A percentile compares a stretch with the other conserved stretches of the same genome.
Evolutionary conservation across 2,113 vertebrate genomes (phyloP).

Genomic region (Bufo bufo): DNA sequence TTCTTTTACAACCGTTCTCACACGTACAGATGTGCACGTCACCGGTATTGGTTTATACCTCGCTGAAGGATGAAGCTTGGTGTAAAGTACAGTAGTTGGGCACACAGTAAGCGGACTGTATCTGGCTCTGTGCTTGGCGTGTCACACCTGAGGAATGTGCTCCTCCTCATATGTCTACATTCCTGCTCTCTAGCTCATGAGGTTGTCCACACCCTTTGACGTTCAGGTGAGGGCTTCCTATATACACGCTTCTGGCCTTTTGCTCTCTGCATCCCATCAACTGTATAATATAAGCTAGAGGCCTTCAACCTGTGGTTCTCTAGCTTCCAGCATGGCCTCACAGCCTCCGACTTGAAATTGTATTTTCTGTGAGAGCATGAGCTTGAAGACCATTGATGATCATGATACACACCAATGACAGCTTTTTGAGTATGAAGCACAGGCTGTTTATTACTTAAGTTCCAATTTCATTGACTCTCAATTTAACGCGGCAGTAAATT

Average conservation of each 20-base stretch:
- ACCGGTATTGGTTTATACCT: not conserved
- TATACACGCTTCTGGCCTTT: not conserved
- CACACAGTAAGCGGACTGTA: not conserved
- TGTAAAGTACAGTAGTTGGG: not conserved
- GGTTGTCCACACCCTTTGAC: not conserved
- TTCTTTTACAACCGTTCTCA: not conserved
- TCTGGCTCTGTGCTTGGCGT: not conserved
- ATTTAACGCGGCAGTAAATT: no score
- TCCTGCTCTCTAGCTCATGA: not conserved
- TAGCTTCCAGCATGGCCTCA: no score
- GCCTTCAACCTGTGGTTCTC: no score
- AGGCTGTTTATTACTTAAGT: no score
- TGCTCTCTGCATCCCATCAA: not conserved
- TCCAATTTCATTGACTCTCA: no score
- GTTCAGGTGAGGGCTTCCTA: slow-evolving; percentile 37
- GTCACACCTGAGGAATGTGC: slow-evolving; percentile 32
- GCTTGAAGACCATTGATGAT: no score
- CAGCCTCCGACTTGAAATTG: no score
- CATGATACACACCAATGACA: no score
- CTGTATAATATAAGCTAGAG: no score
- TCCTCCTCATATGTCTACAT: slow-evolving; percentile 33
- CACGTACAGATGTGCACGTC: not conserved
- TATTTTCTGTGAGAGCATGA: no score
- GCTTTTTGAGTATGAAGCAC: no score
- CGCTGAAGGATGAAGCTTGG: not conserved